phyloP scores from a whole-genome alignment of 2,797 vertebrate species.

The Champsocephalus esox region DNA sequence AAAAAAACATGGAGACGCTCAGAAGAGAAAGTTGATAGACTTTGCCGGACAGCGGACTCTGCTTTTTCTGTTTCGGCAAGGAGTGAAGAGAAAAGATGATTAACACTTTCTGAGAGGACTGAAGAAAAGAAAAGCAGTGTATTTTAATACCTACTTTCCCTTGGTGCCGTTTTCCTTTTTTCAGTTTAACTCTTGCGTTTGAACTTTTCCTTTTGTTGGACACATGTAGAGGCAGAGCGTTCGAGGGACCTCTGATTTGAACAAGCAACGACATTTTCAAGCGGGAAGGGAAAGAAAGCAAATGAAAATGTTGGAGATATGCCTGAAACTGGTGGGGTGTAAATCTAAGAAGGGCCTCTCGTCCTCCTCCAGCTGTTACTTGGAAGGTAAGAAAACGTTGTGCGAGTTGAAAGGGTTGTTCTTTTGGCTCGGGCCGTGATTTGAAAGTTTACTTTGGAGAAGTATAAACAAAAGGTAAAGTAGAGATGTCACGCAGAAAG shows the following conservation, averaged over 20 bases:
- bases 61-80: constrained; percentile 55
- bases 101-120: constrained; percentile 31
- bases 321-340: constrained; percentile 99
- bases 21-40: constrained; percentile 77
- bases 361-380: constrained; percentile 97
- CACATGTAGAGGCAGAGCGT: constrained; percentile 58
- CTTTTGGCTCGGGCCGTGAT: background rate
- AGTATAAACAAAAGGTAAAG: background rate
- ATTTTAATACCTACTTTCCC: constrained; percentile 20
- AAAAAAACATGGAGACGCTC: constrained; percentile 82
- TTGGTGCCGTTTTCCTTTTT: constrained; percentile 24
- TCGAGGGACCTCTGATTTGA: constrained; percentile 50
- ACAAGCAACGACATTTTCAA: constrained; percentile 59
- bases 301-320: constrained; percentile 99
- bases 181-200: constrained; percentile 25
- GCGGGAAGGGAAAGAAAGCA: constrained; percentile 81
- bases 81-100: constrained; percentile 41
- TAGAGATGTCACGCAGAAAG: background rate
- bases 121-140: constrained; percentile 17
- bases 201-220: constrained; percentile 41
- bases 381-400: constrained; percentile 91
- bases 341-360: constrained; percentile 99
- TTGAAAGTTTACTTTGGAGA: constrained; percentile 30
- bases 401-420: constrained; percentile 1
- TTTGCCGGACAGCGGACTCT: constrained; percentile 52